These are phyloP conservation scores for Drosophila quadrilineata DNA, from an alignment of 1,140 invertebrate species.

Conservation along the genomic window DNA sequence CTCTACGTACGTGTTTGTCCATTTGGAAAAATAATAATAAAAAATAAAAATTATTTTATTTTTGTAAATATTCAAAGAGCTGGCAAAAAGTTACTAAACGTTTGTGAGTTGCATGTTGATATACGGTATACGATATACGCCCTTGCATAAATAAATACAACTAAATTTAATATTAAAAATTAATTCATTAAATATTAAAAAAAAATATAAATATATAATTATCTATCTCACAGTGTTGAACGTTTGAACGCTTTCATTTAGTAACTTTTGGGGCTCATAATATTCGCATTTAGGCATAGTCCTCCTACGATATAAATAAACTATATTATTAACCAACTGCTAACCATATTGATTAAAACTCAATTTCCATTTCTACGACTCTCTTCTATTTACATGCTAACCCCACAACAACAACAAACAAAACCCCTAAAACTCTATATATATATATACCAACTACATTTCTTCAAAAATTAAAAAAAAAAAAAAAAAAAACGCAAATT, in stretches of 20 bases:
- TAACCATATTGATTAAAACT: constrained; percentile 69
- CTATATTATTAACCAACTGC: constrained; percentile 51
- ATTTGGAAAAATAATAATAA: constrained; percentile 12
- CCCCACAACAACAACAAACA: constrained; percentile 25
- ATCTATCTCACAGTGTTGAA: constrained; percentile 33
- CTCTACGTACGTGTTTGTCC: constrained; percentile 66
- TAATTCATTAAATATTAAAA: constrained; percentile 18
- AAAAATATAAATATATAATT: constrained; percentile 5
- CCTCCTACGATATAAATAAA: constrained; percentile 3
- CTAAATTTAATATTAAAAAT: too few relatives aligned
- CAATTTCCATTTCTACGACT: constrained; percentile 75
- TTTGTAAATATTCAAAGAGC: constrained; percentile 4
- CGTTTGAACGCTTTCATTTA: constrained; percentile 50
- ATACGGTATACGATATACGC: too few relatives aligned
- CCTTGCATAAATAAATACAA: too few relatives aligned
- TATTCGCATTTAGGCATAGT: constrained; percentile 44
- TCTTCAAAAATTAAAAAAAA: constrained; percentile 11
- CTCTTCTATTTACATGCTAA: constrained; percentile 74
- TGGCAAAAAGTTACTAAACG: constrained; percentile 72
- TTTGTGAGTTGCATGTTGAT: constrained; percentile 24
- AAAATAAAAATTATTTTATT: neutral
- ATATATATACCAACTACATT: constrained; percentile 16
- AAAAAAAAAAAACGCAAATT: constrained; percentile 23
- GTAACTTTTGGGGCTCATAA: constrained; percentile 68
- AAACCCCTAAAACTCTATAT: constrained; percentile 19